Percentiles rank a stretch among this genome's conserved stretches.
Evolutionary conservation across 92 coral and sea anemone species (phyloP).

Genomic region (Bergia puertoricense): DNA sequence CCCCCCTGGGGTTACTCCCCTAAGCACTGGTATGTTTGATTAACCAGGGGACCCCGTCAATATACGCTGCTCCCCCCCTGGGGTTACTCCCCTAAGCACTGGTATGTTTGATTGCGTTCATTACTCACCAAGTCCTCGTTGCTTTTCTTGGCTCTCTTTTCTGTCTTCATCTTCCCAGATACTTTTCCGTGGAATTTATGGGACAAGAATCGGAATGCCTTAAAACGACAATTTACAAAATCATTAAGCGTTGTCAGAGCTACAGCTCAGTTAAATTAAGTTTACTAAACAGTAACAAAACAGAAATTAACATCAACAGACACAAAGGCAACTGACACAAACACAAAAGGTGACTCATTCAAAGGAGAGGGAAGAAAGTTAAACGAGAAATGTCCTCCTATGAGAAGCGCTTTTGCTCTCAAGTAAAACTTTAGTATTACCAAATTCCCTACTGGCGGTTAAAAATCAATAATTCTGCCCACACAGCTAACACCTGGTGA

Average conservation of each 20-base stretch:
- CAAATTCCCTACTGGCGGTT: too few relatives aligned
- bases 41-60: not conserved
- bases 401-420: too few relatives aligned
- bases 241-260: too few relatives aligned
- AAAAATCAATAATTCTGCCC: too few relatives aligned
- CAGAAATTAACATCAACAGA: not conserved
- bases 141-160: conserved; percentile 85
- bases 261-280: not conserved
- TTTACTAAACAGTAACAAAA: not conserved
- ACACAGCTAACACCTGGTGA: too few relatives aligned
- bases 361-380: not conserved
- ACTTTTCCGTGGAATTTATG: conserved; percentile 96
- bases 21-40: not conserved
- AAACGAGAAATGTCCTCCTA: not conserved
- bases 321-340: not conserved
- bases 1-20: not conserved
- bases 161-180: conserved; percentile 94
- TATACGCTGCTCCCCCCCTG: too few relatives aligned
- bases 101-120: not conserved
- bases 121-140: conserved; percentile 85
- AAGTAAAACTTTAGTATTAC: too few relatives aligned
- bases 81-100: not conserved
- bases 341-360: not conserved
- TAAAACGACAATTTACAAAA: not conserved
- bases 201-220: conserved; percentile 96